Evolutionary conservation across 2,113 vertebrate genomes (phyloP).

Genomic region (Mustela lutreola): DNA sequence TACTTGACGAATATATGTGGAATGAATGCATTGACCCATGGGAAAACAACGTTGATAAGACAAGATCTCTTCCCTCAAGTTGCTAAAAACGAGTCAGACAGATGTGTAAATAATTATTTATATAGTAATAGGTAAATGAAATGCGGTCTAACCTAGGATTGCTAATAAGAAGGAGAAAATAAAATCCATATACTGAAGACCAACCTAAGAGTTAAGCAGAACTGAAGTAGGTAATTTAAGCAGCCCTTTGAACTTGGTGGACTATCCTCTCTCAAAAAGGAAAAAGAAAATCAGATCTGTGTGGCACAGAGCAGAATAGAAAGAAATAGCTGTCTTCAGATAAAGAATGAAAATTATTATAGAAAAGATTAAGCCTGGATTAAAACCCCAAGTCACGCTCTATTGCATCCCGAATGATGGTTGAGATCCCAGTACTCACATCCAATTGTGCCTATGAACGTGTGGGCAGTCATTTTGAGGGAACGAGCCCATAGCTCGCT

Average conservation of each 20-base stretch:
- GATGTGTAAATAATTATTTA: constrained; percentile 27
- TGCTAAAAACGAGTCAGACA: constrained; percentile 9
- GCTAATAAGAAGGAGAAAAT: constrained; percentile 48
- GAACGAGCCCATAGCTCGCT: neutral
- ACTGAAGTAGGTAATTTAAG: neutral
- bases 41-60: neutral
- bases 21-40: neutral
- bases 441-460: constrained; percentile 53
- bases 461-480: constrained; percentile 63
- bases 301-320: constrained; percentile 4
- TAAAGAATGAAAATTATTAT: constrained; percentile 79
- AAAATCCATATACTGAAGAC: constrained; percentile 36
- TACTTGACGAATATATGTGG: neutral
- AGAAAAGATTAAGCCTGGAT: constrained; percentile 70
- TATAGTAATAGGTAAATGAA: constrained; percentile 16
- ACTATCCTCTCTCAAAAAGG: constrained; percentile 55
- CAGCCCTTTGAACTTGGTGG: constrained; percentile 5
- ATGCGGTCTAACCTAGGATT: neutral
- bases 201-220: constrained; percentile 44
- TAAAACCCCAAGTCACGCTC: constrained; percentile 50
- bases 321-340: constrained; percentile 70
- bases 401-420: neutral
- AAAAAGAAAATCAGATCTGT: constrained; percentile 71
- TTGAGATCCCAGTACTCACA: constrained; percentile 22
- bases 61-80: neutral